Base-by-base conservation (phyloP, 2,888 invertebrate genomes). In the Exocentrus adspersus region DNA sequence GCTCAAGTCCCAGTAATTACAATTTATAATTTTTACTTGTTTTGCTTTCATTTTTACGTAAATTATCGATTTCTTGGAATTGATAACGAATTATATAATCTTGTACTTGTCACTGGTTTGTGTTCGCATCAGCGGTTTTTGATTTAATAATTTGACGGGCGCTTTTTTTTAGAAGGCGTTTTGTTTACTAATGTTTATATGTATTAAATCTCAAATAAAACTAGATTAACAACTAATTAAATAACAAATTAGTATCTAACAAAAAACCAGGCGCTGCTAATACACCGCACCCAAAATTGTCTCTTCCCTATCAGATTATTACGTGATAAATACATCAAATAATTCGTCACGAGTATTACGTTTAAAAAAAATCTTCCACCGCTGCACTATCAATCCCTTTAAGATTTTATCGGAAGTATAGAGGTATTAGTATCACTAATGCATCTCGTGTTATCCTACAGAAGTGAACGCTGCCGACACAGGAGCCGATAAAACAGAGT, bases 401-500 rank as follows among this genome's bases (percentile, higher is more conserved):
- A 10, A 16, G 51, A 51, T 51, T 10, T 16, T 32, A 51, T 51
- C 51, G 19, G 50, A 50, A 45, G 56, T 52, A 61, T 37, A 54
- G 28, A 60, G 37, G 59, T 51, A 66, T 63, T 60, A 63, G 62
- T 62, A 45, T 56, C 56, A 56, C 59, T 62, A 60, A 62, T 66
- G 41, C 56, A 46, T 53, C 62, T 37, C 46, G 14, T 46, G 66
- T 62, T 62, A 62, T 60, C 62, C 62, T 32, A 20, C 19, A 50
- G 60, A 62, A 64, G 53, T 59, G 61, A 45, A 28, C 32, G 43
- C 46, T 57, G 46, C 62, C 64, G 64, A 60, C 65, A 60, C 48
- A 65, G 59, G 30, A 61, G 56, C 48, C 51, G 58, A 63, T 64
- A 61, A 61, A 60, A 63, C 70, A 62, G 60, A 56, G 59, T 57